Evolutionary conservation across 2,113 vertebrate species (phyloP).

Genomic region (Bubo scandiacus): DNA sequence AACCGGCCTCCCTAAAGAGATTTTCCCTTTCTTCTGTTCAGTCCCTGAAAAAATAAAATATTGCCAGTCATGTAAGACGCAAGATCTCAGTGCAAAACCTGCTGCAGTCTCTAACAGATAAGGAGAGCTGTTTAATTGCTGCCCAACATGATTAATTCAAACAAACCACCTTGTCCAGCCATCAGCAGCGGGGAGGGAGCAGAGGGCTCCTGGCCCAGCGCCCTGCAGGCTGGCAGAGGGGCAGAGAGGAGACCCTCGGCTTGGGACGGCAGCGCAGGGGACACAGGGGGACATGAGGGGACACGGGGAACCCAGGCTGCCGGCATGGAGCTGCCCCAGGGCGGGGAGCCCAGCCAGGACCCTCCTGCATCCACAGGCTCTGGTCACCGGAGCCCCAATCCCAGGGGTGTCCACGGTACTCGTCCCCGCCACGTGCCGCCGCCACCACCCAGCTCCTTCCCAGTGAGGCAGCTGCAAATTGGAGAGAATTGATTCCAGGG

Average conservation of each 20-base stretch:
- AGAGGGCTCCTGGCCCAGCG: neutral
- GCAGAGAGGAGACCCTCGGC: neutral
- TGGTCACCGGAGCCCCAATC: rapidly evolving
- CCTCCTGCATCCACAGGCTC: neutral
- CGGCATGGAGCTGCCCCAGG: neutral
- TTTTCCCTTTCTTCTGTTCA: constrained; percentile 15
- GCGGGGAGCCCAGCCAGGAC: neutral
- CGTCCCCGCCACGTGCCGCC: neutral
- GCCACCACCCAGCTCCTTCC: neutral
- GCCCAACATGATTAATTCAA: neutral
- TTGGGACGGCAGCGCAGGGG: rapidly evolving
- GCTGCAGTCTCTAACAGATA: neutral
- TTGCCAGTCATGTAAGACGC: neutral
- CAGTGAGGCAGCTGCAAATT: neutral
- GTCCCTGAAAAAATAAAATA: neutral
- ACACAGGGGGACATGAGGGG: neutral
- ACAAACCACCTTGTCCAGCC: neutral
- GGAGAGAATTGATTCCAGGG: neutral
- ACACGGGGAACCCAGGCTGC: neutral
- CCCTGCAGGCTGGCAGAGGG: neutral
- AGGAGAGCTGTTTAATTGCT: neutral
- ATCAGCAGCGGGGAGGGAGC: neutral
- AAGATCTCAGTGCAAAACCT: neutral
- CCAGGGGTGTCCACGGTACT: rapidly evolving
- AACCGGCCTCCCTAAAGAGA: neutral